Conservation (phyloP, 1,140 invertebrate genomes). For the Portunus trituberculatus region DNA sequence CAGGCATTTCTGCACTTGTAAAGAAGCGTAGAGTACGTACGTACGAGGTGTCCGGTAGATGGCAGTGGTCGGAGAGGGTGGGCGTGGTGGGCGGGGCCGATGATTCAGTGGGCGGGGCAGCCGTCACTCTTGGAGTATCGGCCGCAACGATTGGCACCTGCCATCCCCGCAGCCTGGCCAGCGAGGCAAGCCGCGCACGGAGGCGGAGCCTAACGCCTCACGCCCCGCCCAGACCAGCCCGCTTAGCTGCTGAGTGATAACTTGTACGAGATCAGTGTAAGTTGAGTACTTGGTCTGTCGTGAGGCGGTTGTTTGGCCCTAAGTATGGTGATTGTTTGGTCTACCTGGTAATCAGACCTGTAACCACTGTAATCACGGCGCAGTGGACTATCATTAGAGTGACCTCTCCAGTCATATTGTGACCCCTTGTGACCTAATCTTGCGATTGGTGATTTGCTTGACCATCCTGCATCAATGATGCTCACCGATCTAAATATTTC, state of each 20-base stretch:
- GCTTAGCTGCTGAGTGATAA: slow-evolving; percentile 76
- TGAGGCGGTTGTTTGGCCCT: slow-evolving; percentile 77
- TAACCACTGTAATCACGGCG: slow-evolving; percentile 77
- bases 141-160: slow-evolving; percentile 72
- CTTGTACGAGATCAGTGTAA: slow-evolving; percentile 77
- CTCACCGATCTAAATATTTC: slow-evolving; percentile 76
- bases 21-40: slow-evolving; percentile 70
- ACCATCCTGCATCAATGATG: slow-evolving; percentile 77
- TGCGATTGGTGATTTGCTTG: slow-evolving; percentile 76
- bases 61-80: slow-evolving; percentile 69
- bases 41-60: slow-evolving; percentile 73
- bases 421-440: slow-evolving; percentile 77
- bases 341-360: slow-evolving; percentile 77
- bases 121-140: slow-evolving; percentile 33
- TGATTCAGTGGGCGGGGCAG: slow-evolving; percentile 71
- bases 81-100: slow-evolving; percentile 73
- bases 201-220: slow-evolving; percentile 59
- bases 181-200: slow-evolving; percentile 52
- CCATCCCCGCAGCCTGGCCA: slow-evolving; percentile 43
- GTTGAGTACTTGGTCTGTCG: slow-evolving; percentile 77
- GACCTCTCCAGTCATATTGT: slow-evolving; percentile 77
- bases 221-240: slow-evolving; percentile 68
- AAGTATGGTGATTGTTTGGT: slow-evolving; percentile 77
- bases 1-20: slow-evolving; percentile 77
- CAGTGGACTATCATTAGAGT: slow-evolving; percentile 77